Evolutionary conservation across 2,888 invertebrate species (phyloP), one percentile per base, ranked within the genome.

Genomic region (Cephus spinipes): DNA sequence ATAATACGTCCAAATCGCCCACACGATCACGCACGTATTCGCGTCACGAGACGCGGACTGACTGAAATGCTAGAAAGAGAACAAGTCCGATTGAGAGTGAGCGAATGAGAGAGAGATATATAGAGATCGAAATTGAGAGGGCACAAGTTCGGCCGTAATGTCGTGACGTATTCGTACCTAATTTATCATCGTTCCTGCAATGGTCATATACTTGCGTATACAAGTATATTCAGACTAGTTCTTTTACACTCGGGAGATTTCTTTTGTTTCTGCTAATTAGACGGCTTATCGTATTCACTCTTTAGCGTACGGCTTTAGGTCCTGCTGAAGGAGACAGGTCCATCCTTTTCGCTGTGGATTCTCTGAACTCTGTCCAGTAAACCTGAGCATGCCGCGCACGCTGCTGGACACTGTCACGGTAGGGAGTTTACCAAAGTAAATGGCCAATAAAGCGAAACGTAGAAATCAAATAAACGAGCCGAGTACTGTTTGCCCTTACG

Each of bases 1-100:
- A 32, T 71, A 71, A 71, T 71, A 33, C 71, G 33, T 71, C 71
- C 6, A 32, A 71, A 31, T 71, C 71, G 71, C 71, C 71, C 71
- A 71, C 71, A 33, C 71, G 71, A 71, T 71, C 71, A 31, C 31
- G 71, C 71, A 71, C 71, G 71, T 15, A 33, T 31, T 71, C 33
- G 9, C 71, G 71, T 71, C 71, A 71, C 71, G 71, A 71, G 71
- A 33, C 32, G 71, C 71, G 71, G 32, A 71, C 12, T 23, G 55
- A 55, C 55, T 23, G 55, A 55, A 55, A 23, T 23, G 23, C 23
- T 55, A 55, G 23, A 55, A 23, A 15, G 55, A 55, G 55, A 55
- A 9, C 9, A 3, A 55, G 55, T 55, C 23, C 23, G 55, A 55
- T 55, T 23, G 55, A 55, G 15, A 15, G 23, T 9, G 55, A 23